These are phyloP conservation scores for Acanthurus leucopareius DNA, from an alignment of 2,797 vertebrate species.

Conservation along the genomic window DNA sequence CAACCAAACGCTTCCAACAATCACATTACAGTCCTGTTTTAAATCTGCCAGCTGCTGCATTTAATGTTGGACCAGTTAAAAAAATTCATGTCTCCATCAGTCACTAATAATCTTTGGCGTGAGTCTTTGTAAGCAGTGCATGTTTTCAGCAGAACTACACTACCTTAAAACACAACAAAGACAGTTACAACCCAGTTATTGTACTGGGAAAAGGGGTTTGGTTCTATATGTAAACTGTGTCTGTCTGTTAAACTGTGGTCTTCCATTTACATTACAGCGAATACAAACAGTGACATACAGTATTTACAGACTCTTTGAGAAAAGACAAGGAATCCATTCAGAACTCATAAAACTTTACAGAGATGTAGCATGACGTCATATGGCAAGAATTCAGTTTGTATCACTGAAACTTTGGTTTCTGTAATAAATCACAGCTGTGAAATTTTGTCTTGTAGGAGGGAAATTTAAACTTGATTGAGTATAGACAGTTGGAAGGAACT, in stretches of 20 bases:
- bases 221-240: background rate
- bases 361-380: conserved; percentile 14
- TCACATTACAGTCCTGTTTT: no score
- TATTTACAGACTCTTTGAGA: conserved; percentile 28
- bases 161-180: background rate
- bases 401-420: conserved; percentile 31
- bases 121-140: no score
- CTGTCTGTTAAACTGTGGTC: conserved; percentile 4
- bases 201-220: background rate
- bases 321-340: conserved; percentile 20
- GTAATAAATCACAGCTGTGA: background rate
- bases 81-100: no score
- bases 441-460: background rate
- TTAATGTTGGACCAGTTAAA: no score
- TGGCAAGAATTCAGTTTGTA: conserved; percentile 5
- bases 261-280: conserved; percentile 8
- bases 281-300: background rate
- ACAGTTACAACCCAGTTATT: background rate
- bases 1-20: no score
- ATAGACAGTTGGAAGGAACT: background rate
- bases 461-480: no score
- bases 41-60: no score
- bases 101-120: background rate
- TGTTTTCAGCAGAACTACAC: background rate
- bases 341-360: conserved; percentile 36